Evolutionary conservation across 2,888 invertebrate genomes (phyloP).

Genomic region (Archips xylosteana): DNA sequence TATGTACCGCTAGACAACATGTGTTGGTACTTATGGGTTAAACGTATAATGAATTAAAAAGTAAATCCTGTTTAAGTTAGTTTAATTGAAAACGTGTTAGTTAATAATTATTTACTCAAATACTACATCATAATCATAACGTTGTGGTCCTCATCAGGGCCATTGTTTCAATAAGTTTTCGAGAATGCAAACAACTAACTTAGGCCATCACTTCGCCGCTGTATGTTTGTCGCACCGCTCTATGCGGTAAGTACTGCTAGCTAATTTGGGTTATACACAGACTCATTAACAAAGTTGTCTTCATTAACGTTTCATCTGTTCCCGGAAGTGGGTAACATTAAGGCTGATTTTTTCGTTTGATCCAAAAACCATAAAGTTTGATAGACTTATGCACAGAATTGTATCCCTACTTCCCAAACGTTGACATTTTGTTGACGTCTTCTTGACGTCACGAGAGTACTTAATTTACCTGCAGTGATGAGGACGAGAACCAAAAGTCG

Average conservation of each 20-base stretch:
- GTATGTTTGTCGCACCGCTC: background rate
- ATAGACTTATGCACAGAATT: background rate
- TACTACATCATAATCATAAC: too few species aligned
- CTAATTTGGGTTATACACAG: constrained; percentile 3
- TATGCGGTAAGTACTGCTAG: background rate
- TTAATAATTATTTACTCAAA: too few species aligned
- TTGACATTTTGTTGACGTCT: too few species aligned
- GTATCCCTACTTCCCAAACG: too few species aligned
- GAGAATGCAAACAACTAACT: background rate
- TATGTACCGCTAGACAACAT: constrained; percentile 48
- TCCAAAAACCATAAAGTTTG: too few species aligned
- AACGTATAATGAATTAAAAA: background rate
- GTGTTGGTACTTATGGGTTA: background rate
- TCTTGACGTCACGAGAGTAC: too few species aligned
- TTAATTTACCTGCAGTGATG: too few species aligned
- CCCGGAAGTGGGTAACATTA: background rate
- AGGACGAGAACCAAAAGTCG: too few species aligned
- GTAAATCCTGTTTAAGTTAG: background rate
- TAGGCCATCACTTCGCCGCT: constrained; percentile 4
- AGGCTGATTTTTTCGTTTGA: background rate
- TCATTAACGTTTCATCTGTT: background rate
- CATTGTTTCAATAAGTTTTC: background rate
- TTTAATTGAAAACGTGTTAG: too few species aligned
- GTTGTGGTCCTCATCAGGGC: background rate
- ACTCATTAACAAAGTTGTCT: background rate